phyloP scores from a whole-genome alignment of 2,888 invertebrate species.

The Cosmia trapezina region DNA sequence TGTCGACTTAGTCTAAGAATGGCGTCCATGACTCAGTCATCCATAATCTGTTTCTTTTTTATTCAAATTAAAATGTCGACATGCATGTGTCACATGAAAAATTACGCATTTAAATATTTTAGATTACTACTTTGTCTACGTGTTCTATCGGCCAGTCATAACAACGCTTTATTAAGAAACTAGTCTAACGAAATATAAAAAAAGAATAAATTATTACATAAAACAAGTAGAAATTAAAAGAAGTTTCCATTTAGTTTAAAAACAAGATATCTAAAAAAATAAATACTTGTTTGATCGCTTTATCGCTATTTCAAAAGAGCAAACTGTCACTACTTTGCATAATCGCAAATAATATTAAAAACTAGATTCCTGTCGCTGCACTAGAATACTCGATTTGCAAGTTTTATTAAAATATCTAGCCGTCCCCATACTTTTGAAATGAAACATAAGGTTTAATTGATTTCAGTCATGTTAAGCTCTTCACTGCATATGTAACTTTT shows the following conservation, averaged over 20 bases:
- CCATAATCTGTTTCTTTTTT: constrained; percentile 23
- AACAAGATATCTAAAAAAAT: constrained; percentile 8
- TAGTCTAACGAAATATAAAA: not conserved
- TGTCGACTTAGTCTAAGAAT: not conserved
- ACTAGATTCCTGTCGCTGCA: constrained; percentile 4
- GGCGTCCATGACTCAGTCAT: constrained; percentile 10
- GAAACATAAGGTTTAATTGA: not conserved
- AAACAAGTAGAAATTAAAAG: not conserved
- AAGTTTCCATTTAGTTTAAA: constrained; percentile 12
- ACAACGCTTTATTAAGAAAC: constrained; percentile 6
- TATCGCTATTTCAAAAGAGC: constrained; percentile 24
- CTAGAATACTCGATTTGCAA: constrained; percentile 9
- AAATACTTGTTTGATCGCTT: constrained; percentile 1
- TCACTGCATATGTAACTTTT: no score
- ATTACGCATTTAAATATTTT: constrained; percentile 29
- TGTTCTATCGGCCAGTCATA: constrained; percentile 8
- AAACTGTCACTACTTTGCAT: constrained; percentile 45
- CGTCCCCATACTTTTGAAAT: not conserved
- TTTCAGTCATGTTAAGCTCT: not conserved
- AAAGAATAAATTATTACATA: no score
- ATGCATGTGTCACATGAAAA: constrained; percentile 32
- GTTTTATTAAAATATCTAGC: not conserved
- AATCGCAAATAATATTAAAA: constrained; percentile 25
- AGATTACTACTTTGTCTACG: constrained; percentile 19
- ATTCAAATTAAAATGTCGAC: constrained; percentile 30